phyloP scores from a whole-genome alignment of 2,888 invertebrate species.

The Trachelus troglodyta region DNA sequence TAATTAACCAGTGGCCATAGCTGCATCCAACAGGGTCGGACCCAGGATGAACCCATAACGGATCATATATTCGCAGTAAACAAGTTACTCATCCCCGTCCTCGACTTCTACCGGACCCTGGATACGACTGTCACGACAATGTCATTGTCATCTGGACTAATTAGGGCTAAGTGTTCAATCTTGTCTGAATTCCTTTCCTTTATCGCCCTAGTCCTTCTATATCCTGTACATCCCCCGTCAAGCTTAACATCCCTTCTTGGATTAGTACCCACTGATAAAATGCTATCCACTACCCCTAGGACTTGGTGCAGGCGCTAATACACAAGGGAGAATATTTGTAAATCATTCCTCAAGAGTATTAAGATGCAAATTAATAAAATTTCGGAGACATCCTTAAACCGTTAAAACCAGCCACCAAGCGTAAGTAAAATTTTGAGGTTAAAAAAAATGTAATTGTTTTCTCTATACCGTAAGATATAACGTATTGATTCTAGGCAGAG shows the following conservation, averaged over 20 bases:
- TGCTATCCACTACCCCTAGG: background rate
- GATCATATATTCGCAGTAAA: slow-evolving; percentile 12
- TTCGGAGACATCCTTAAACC: background rate
- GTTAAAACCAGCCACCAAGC: fast-evolving
- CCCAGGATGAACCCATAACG: background rate
- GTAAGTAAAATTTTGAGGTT: background rate
- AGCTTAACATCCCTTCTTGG: background rate
- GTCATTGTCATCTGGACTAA: background rate
- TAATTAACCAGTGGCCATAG: background rate
- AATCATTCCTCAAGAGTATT: background rate
- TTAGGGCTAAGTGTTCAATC: background rate
- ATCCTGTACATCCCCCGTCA: background rate
- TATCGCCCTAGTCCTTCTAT: background rate
- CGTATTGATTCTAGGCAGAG: background rate
- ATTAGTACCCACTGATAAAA: background rate
- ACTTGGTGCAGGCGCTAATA: background rate
- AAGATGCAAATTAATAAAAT: background rate
- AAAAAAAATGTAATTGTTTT: too few relatives aligned
- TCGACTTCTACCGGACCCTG: background rate
- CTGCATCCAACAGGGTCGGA: background rate
- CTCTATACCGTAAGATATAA: background rate
- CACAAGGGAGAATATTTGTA: background rate
- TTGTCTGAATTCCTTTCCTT: background rate
- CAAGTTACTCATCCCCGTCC: background rate
- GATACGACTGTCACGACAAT: background rate